Evolutionary conservation across 2,888 invertebrate genomes (phyloP).

Genomic region (Macropis europaea): DNA sequence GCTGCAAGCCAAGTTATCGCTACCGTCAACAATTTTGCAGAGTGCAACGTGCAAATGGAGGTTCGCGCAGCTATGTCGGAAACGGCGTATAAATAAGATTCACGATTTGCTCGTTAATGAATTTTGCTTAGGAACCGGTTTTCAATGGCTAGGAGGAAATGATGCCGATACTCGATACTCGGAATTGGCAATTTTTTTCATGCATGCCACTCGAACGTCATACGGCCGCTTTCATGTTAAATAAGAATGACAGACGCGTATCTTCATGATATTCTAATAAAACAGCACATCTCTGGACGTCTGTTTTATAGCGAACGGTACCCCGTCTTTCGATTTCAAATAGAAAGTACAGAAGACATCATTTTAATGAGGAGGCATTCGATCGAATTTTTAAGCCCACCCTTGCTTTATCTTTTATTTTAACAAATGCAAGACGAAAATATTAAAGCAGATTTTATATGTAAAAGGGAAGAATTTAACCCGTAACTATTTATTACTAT

Average conservation of each 20-base stretch:
- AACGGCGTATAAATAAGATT: not conserved
- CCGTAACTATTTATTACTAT: no score
- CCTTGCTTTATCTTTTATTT: no score
- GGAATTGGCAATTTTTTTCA: not conserved
- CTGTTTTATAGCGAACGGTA: no score
- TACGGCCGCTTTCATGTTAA: constrained; percentile 1
- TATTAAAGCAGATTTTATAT: no score
- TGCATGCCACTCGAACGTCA: not conserved
- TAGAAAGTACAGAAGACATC: no score
- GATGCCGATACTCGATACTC: not conserved
- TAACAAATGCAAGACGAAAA: no score
- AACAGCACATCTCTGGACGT: no score
- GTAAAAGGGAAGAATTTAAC: no score
- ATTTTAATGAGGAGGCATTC: no score
- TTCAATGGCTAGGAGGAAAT: not conserved
- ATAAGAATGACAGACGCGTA: constrained; percentile 10
- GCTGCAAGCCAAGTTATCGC: constrained; percentile 34
- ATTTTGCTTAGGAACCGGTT: constrained; percentile 21
- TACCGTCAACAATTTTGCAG: constrained; percentile 29
- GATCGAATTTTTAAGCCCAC: no score
- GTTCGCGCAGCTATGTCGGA: not conserved
- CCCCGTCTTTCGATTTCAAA: no score
- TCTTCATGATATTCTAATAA: not conserved
- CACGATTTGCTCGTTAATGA: not conserved
- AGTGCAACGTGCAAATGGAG: constrained; percentile 19